These are phyloP conservation scores for Oreortyx pictus DNA, from an alignment of 2,797 vertebrate genomes.

Conservation along the genomic window DNA sequence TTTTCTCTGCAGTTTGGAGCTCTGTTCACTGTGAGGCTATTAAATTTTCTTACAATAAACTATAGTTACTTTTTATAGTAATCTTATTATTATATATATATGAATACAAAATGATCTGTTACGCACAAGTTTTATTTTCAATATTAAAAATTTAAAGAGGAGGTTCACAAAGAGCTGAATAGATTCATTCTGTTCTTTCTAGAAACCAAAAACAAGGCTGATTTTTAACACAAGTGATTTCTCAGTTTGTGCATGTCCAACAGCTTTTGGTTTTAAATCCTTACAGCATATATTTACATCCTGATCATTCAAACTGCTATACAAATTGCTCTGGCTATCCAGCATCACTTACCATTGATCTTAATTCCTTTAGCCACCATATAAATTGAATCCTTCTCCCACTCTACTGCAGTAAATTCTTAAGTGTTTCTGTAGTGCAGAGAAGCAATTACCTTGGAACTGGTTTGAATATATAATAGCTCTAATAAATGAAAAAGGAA, in stretches of 20 bases:
- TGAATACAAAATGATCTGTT: conserved; percentile 4
- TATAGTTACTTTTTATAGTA: conserved; percentile 6
- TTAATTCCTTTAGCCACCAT: conserved; percentile 56
- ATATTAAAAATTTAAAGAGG: neutral
- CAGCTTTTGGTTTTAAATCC: conserved; percentile 22
- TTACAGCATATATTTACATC: conserved; percentile 13
- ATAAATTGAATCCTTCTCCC: conserved; percentile 45
- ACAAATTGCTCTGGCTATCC: conserved; percentile 61
- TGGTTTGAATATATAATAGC: conserved; percentile 50
- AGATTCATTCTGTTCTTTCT: neutral
- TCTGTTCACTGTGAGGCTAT: neutral
- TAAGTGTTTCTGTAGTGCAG: conserved; percentile 44
- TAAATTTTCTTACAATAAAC: conserved; percentile 30
- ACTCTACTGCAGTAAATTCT: conserved; percentile 4
- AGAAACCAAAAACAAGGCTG: neutral
- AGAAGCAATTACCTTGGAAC: conserved; percentile 26
- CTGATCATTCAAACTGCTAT: conserved; percentile 53
- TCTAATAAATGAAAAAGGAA: conserved; percentile 54
- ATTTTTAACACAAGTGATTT: neutral
- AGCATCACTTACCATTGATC: conserved; percentile 47
- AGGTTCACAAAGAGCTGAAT: neutral
- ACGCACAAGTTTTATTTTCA: neutral
- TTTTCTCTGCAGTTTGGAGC: neutral
- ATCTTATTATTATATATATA: conserved; percentile 3
- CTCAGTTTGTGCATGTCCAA: neutral